Evolutionary conservation across 2,797 vertebrate species (phyloP).

Genomic region (Austrolebias charrua): DNA sequence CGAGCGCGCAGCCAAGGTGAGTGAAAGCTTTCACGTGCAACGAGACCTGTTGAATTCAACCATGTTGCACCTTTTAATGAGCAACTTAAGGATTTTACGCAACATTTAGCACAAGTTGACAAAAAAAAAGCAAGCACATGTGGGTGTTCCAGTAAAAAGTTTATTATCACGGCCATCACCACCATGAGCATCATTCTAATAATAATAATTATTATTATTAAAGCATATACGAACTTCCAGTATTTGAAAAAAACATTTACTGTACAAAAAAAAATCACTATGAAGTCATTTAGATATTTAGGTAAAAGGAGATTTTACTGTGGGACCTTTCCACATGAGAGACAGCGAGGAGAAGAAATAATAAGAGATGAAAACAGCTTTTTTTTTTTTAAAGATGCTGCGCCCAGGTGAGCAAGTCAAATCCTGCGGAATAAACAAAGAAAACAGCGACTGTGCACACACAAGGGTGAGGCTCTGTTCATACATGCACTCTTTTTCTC

Average conservation of each 20-base stretch:
- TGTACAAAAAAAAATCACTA: constrained; percentile 89
- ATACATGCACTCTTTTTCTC: constrained; percentile 83
- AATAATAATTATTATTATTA: constrained; percentile 38
- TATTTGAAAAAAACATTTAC: constrained; percentile 86
- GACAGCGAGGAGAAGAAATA: constrained; percentile 63
- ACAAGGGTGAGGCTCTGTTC: constrained; percentile 85
- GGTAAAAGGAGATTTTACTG: background rate
- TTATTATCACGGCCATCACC: constrained; percentile 81
- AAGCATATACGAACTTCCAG: constrained; percentile 90
- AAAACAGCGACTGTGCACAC: constrained; percentile 84
- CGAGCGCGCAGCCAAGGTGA: constrained; percentile 85
- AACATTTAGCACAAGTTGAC: background rate
- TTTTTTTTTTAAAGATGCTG: constrained; percentile 70
- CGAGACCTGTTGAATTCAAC: constrained; percentile 73
- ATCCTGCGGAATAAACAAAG: constrained; percentile 78
- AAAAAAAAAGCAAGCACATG: background rate
- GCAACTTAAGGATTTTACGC: too few relatives aligned
- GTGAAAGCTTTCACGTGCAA: constrained; percentile 69
- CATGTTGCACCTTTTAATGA: background rate
- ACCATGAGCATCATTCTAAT: constrained; percentile 33
- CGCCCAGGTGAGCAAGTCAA: constrained; percentile 83
- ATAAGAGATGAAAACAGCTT: constrained; percentile 77
- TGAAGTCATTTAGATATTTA: constrained; percentile 76
- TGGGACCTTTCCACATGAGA: constrained; percentile 81
- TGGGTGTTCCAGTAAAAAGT: constrained; percentile 90